Evolutionary conservation across 2,888 invertebrate species (phyloP), one percentile per base, ranked within the genome.

Genomic region (Lacanobia oleracea): DNA sequence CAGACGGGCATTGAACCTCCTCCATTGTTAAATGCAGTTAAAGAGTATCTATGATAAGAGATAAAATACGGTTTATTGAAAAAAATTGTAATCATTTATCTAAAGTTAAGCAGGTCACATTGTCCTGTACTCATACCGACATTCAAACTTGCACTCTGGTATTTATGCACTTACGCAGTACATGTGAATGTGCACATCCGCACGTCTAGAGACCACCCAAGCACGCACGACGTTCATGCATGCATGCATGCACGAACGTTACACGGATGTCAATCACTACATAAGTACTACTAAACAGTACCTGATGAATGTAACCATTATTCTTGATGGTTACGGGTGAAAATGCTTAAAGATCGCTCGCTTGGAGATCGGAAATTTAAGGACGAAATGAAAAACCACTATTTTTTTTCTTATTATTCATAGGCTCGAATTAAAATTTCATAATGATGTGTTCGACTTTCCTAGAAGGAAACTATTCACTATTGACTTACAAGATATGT

Each of bases 131-230:
- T 60, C 60, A 9, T 43, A 8, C 9, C 5, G 5, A 33, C 6
- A 33, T 6, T 65, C 5, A 16, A 48, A 43, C 21, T 14, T 40
- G 6, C 21, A 50, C 12, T 18, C 21, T 37, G 18, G 60, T n/a
- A 40, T 27, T 59, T 72, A 37, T 72, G n/a, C 45, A 18, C 8
- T 9, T 57, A 51, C 7, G 14, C 37, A 40, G 23, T 48, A 21
- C 43, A 72, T 33, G 50, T 61, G 50, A 51, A 53, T 57, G 62
- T 51, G 62, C 14, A 27, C 33, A 69, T 43, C 21, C 57, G 40
- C 53, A 69, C 69, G 59, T 60, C 51, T 16, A 5, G 6, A 51
- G 75, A 56, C 71, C 76, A 76, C 76, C 75, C 60, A 65, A 61
- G 71, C 51, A 69, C 27, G 59, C 76, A 76, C 75, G 60, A 56